Percentiles rank a stretch among this genome's conserved stretches.
These are phyloP conservation scores for Ischnus inquisitorius DNA, from an alignment of 2,888 invertebrate species.

Conservation along the genomic window DNA sequence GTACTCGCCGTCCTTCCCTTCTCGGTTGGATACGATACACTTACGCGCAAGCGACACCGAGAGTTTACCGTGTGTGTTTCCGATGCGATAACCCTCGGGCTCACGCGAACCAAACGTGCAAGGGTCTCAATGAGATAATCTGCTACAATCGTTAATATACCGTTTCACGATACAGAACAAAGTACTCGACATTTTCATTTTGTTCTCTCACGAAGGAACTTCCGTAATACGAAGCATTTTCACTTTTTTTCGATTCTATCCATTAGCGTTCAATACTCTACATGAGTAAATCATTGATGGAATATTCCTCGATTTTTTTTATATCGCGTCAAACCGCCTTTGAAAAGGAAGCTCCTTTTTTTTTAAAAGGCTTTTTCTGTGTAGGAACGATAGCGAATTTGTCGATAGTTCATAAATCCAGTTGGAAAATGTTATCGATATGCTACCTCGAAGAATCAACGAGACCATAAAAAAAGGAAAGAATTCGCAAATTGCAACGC, in stretches of 20 bases:
- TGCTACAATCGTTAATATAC: slow-evolving; percentile 54
- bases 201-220: background rate
- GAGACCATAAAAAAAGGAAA: no score
- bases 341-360: no score
- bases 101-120: slow-evolving; percentile 11
- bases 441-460: no score
- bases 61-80: slow-evolving; percentile 53
- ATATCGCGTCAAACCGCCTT: no score
- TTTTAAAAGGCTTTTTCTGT: no score
- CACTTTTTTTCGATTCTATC: background rate
- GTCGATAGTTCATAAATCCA: no score
- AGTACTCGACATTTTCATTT: background rate
- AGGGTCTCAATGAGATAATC: slow-evolving; percentile 52
- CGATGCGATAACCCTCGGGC: slow-evolving; percentile 53
- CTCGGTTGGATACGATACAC: slow-evolving; percentile 23
- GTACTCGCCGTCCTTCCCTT: slow-evolving; percentile 27
- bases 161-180: background rate
- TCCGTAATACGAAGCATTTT: background rate
- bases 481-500: no score
- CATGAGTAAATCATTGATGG: no score
- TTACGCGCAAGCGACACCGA: slow-evolving; percentile 24
- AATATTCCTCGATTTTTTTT: no score
- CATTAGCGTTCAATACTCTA: no score
- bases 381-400: no score
- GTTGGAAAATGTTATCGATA: no score